Base-by-base conservation (phyloP, 1,140 invertebrate genomes). In the Aphis craccivora region DNA sequence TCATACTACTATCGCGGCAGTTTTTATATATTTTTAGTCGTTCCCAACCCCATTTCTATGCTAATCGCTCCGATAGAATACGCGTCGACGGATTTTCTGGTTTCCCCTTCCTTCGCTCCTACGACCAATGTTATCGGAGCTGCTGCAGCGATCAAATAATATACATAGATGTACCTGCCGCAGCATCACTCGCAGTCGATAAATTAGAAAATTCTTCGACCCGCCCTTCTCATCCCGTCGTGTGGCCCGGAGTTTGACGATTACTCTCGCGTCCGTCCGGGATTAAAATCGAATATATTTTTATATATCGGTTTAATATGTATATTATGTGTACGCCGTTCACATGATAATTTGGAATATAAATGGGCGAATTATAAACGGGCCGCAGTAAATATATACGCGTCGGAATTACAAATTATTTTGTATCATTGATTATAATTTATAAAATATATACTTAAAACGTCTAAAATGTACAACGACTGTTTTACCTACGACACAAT, bases 41-140 rank as follows among this genome's bases (percentile, higher is more conserved):
- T 67, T 81, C 43, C 40, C 90, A 81, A 76, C 60, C 90, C 90
- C 90, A 91, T 91, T 91, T 48, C 67, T 91, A 91, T 91, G 90
- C 67, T 91, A 91, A 91, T 91, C 67, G 7, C 40, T 43, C 40
- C 9, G n/a, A n/a, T 7, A 40, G n/a, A 20, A 40, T 35, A 91
- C 53, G 48, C 43, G n/a, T 6, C 55, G 86, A 25, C 2, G 40
- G 43, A 86, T 25, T 88, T 53, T 88, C 87, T 48, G 87, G 87
- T 88, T 88, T 88, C 87, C 48, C 87, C 87, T 40, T 51, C 48
- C 18, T 4, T n/a, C 7, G 14, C 30, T 7, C 5, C 7, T 20
- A n/a, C n/a, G 45, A 18, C 48, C 48, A 45, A 45, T 45, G 43
- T 48, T 5, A 86, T 40, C 45, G 84, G 22, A 88, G 48, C 87